phyloP scores from a whole-genome alignment of 2,113 vertebrate genomes.

The Meles meles region DNA sequence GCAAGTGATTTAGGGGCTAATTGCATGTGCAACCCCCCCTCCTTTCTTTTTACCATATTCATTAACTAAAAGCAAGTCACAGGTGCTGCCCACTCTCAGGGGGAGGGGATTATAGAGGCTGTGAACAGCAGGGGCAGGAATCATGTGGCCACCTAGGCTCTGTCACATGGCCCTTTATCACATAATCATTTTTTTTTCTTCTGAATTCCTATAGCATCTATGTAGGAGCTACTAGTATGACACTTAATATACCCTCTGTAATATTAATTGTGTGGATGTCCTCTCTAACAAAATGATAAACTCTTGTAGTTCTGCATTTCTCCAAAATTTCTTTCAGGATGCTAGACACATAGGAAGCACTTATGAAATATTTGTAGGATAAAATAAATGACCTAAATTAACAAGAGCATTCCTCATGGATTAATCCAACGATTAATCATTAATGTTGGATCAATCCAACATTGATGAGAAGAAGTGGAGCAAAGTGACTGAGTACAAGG shows the following conservation, averaged over 20 bases:
- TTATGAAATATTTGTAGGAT: conserved; percentile 15
- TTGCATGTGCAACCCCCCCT: not conserved
- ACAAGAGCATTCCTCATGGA: not conserved
- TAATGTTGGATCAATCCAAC: too few species aligned
- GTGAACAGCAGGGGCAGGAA: not conserved
- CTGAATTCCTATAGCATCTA: not conserved
- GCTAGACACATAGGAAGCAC: not conserved
- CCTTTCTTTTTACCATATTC: not conserved
- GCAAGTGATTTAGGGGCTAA: not conserved
- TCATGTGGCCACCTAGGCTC: not conserved
- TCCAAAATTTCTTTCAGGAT: not conserved
- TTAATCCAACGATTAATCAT: too few species aligned
- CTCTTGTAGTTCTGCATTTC: not conserved
- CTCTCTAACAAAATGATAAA: not conserved
- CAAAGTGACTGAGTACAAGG: not conserved
- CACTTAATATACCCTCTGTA: not conserved
- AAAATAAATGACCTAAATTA: not conserved
- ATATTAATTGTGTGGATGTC: not conserved
- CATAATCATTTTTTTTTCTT: not conserved
- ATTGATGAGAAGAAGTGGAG: not conserved
- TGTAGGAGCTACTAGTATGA: not conserved
- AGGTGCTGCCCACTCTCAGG: not conserved
- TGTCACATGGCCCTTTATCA: not conserved
- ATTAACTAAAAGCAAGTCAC: not conserved
- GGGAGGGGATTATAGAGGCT: not conserved